Base-by-base conservation (phyloP, 2,797 vertebrate species). In the Fringilla coelebs region DNA sequence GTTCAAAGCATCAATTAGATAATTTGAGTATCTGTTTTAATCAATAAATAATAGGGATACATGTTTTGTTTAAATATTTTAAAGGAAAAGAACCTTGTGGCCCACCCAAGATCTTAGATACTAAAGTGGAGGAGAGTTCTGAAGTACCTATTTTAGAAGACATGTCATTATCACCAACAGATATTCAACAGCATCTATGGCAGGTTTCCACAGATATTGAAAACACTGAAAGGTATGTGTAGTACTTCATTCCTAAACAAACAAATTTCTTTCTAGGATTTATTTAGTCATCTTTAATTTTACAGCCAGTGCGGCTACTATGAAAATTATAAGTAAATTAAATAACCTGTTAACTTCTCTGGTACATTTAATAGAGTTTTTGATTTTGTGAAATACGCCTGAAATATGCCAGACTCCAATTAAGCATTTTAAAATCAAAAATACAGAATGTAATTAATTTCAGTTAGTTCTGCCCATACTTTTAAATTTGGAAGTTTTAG, bases 131-230 rank as follows among this genome's bases (percentile, higher is more conserved):
- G 34, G 99, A 99, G 68, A 98, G 98, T 96, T 98, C 98, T 1
- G 98, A 99, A 96, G 98, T 98, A 90, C 99, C 99, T 67, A 99
- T 99, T 96, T 98, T 99, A 94, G 99, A 99, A 97, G 99, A 99
- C 89, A 98, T 98, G 0, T 98, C 98, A 8, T 98, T 98, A 70
- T 98, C 99, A 85, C 98, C 98, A 40, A 96, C 97, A 95, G 99
- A 99, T 90, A 97, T 97, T 96, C 98, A 98, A 91, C 99, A 99
- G 85, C 98, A 99, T 89, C 98, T 98, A 97, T 99, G 98, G 98
- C 98, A 99, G 97, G 98, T 99, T 98, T 99, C 98, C 96, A 98
- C 98, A 58, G 99, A 99, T 97, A 99, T 99, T 89, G 99, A 99
- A 96, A 99, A 99, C 96, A 99, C 99, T 61, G 99, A 99, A 97